These are phyloP conservation scores for Melanerpes aurifrons DNA, from an alignment of 2,113 vertebrate genomes.

Conservation along the genomic window DNA sequence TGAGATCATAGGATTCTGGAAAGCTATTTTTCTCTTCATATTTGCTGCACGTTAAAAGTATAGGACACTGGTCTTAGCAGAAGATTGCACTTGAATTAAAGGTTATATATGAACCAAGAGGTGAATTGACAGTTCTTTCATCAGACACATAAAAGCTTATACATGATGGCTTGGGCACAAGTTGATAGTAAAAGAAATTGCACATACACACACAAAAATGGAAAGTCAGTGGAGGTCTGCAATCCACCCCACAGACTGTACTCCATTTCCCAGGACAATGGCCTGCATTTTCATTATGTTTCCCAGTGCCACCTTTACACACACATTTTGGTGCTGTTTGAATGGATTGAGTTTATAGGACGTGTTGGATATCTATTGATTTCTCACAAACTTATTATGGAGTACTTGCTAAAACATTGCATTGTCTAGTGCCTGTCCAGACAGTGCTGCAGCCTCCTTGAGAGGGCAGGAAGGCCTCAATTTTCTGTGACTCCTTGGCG, in stretches of 20 bases:
- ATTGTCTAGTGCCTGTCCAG: not conserved
- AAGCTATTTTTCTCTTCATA: not conserved
- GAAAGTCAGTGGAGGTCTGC: not conserved
- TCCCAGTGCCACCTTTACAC: not conserved
- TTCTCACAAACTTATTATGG: not conserved
- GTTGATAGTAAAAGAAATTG: not conserved
- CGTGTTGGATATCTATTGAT: not conserved
- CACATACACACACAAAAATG: rapidly evolving
- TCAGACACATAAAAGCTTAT: not conserved
- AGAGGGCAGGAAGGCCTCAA: not conserved
- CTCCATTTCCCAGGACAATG: not conserved
- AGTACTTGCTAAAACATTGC: not conserved
- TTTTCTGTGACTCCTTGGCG: not conserved
- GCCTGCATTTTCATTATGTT: not conserved
- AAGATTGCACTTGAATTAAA: not conserved
- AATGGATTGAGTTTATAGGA: not conserved
- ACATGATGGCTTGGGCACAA: not conserved
- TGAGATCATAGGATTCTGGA: not conserved
- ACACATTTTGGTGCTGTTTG: not conserved
- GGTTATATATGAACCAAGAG: not conserved
- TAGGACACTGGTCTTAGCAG: not conserved
- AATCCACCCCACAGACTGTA: not conserved
- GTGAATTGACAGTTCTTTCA: not conserved
- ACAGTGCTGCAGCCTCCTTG: rapidly evolving
- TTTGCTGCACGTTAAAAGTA: not conserved